Evolutionary conservation across 2,113 vertebrate genomes (phyloP), one percentile per base, ranked within the genome.

Genomic region (Xerus inauris): DNA sequence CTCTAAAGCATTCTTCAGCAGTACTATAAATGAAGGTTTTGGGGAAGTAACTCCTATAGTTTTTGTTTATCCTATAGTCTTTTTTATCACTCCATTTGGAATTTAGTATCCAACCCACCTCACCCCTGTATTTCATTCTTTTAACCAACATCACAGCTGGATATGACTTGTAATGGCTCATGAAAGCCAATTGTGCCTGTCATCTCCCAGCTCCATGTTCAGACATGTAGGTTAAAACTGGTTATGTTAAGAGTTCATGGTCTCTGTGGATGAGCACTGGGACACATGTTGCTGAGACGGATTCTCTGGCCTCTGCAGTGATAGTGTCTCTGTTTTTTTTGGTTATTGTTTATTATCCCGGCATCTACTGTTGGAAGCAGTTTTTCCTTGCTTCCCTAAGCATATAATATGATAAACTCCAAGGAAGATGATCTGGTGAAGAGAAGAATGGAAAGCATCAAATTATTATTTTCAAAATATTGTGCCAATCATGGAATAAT

Each of bases 391-490:
- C 24, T 92, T 90, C 38, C 17, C 47, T 65, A 54, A 13, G 62
- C 16, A 65, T 77, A 69, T 12, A 13, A 5, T 17, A n/a, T 42
- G n/a, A 57, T 8, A 20, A 45, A 32, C 92, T 92, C 85, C 42
- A 80, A 71, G 28, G 16, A 76, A 82, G 59, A 42, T 40, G 30
- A 57, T 76, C 73, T 64, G 8, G 72, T 30, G n/a, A 13, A 59
- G 17, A 94, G 54, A 10, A 92, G 42, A 92, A 89, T 40, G 35
- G 14, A 73, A 77, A 77, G 45, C 40, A 72, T n/a, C 65, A 80
- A 91, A 51, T 69, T 71, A 71, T 45, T 67, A 30, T 40, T 96
- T 92, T 90, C 51, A 94, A 96, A 95, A 64, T 75, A 45, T 40
- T 67, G 10, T 45, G 26, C 16, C 13, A 42, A 16, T 49, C 17